phyloP scores from a whole-genome alignment of 1,140 invertebrate species.

The Ips typographus region DNA sequence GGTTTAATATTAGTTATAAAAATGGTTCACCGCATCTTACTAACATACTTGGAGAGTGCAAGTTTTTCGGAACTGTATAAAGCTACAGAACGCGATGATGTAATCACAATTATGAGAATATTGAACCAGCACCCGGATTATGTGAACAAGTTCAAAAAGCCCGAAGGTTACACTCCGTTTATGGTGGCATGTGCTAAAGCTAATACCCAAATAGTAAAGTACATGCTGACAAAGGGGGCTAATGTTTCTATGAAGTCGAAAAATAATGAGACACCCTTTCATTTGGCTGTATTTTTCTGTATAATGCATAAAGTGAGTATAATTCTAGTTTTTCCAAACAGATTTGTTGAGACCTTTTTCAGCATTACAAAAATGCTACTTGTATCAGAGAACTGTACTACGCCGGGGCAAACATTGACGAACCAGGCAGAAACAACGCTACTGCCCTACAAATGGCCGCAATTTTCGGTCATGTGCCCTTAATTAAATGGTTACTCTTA shows the following conservation, averaged over 20 bases:
- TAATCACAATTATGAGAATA: slow-evolving; percentile 16
- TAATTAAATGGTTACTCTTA: slow-evolving; percentile 44
- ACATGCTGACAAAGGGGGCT: slow-evolving; percentile 45
- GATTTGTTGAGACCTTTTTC: background rate
- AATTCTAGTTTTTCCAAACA: background rate
- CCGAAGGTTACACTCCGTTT: slow-evolving; percentile 38
- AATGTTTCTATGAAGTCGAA: slow-evolving; percentile 40
- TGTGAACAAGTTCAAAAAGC: slow-evolving; percentile 32
- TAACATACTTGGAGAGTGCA: background rate
- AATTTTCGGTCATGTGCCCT: slow-evolving; percentile 44
- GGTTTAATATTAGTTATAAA: too few species aligned
- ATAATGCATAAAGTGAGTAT: slow-evolving; percentile 7
- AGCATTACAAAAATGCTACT: slow-evolving; percentile 40
- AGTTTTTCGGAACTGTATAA: slow-evolving; percentile 21
- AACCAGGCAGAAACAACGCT: slow-evolving; percentile 35
- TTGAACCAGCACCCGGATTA: slow-evolving; percentile 29
- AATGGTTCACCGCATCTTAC: too few species aligned
- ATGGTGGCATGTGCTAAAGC: slow-evolving; percentile 43
- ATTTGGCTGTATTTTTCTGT: slow-evolving; percentile 42
- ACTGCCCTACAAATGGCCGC: slow-evolving; percentile 45
- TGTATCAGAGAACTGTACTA: slow-evolving; percentile 47
- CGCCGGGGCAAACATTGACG: slow-evolving; percentile 45
- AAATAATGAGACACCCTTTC: slow-evolving; percentile 41
- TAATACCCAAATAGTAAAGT: slow-evolving; percentile 44
- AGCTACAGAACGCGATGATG: slow-evolving; percentile 27